Base-by-base conservation (phyloP, 2,888 invertebrate genomes). In the Spodoptera littoralis region DNA sequence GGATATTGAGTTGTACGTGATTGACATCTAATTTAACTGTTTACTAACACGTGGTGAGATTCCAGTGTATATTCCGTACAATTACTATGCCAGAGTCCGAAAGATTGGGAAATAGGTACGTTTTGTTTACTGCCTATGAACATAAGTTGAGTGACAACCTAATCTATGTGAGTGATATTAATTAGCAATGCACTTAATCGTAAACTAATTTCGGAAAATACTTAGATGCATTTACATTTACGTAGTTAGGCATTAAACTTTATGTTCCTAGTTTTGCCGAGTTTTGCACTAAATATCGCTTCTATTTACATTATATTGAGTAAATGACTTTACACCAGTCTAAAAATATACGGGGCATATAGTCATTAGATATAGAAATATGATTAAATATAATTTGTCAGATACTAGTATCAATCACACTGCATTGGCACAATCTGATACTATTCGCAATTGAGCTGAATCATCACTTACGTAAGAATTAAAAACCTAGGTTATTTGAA, bases 1-100 rank as follows among this genome's bases (percentile, higher is more conserved):
- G 53, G 54, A 63, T 67, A 63, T 84, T 80, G 76, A 75, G 79
- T 75, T 70, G 70, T 79, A 70, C 74, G 80, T 81, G 80, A 81
- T 84, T 80, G 81, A 72, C 76, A 79, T 76, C 64, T 63, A 68
- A 75, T 80, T 79, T 71, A 47, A 51, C 44, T 46, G 66, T 65
- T 69, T 56, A 47, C 54, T 44, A 53, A 67, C 44, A 42, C 11
- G 46, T 13, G 27, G 22, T 6, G 22, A 11, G n/a, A 50, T 45
- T 42, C 41, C 22, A 24, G 8, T 12, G 48, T 30, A 30, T 6
- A 30, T 30, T 30, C 30, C 3, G 30, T 36, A 9, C 36, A 36
- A 8, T 36, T 36, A 36, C 9, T 36, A 2, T 36, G 36, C 36
- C 9, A 6, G 36, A 36, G 36, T 6, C 6, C 6, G 36, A 9